Evolutionary conservation across 2,888 invertebrate genomes (phyloP).

Genomic region (Campoplex nolae): DNA sequence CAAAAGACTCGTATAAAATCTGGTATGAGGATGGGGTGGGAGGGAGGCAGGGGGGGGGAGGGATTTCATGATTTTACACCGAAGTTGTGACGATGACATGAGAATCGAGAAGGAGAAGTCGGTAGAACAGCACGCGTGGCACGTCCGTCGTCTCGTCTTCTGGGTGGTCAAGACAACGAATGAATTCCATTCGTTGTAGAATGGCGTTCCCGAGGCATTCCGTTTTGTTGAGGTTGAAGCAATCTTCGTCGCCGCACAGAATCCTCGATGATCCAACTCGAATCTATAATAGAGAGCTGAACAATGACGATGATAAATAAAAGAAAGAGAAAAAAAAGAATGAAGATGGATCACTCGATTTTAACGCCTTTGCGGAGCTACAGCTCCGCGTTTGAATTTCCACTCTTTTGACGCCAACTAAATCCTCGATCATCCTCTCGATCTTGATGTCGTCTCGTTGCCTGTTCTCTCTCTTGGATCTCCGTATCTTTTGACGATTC

Average conservation of each 20-base stretch:
- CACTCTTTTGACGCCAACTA: neutral
- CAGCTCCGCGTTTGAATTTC: neutral
- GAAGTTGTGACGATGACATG: constrained; percentile 48
- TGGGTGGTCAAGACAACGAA: constrained; percentile 79
- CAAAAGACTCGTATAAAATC: constrained; percentile 49
- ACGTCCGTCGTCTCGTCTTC: constrained; percentile 74
- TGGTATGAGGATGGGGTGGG: no score
- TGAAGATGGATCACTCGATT: neutral
- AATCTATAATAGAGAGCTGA: neutral
- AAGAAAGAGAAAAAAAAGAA: neutral
- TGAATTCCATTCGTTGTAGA: constrained; percentile 77
- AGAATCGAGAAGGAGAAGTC: constrained; percentile 50
- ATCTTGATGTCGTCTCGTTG: neutral
- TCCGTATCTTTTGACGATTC: constrained; percentile 35
- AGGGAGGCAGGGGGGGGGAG: neutral
- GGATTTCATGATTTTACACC: constrained; percentile 57
- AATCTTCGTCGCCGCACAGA: constrained; percentile 29
- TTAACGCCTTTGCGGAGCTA: neutral
- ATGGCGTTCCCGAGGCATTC: constrained; percentile 69
- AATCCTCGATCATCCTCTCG: neutral
- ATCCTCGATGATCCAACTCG: constrained; percentile 28
- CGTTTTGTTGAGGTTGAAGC: constrained; percentile 50
- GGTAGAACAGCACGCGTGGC: constrained; percentile 70
- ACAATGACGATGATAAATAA: neutral
- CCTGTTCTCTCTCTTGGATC: neutral